A percentile compares a stretch with the other conserved stretches of the same genome.
Evolutionary conservation across 1,140 invertebrate genomes (phyloP).

Genomic region (Drosophila biarmipes): DNA sequence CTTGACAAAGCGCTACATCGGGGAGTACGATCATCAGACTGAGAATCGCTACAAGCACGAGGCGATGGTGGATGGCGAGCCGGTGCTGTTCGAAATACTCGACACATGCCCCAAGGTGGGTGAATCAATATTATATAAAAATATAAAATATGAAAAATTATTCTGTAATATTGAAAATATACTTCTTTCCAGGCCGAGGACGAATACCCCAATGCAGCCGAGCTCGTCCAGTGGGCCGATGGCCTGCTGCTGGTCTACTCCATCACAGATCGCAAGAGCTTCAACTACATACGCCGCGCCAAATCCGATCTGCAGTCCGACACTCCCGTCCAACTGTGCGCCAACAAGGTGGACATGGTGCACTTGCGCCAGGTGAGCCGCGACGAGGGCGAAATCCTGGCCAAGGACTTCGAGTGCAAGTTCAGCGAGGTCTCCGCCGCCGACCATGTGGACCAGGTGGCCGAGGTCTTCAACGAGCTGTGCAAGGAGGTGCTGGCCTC

Average conservation of each 20-base stretch:
- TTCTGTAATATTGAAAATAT: background rate
- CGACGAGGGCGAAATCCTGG: conserved; percentile 94
- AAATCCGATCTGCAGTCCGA: conserved; percentile 89
- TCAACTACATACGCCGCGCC: conserved; percentile 92
- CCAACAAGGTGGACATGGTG: conserved; percentile 96
- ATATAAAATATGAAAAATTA: background rate
- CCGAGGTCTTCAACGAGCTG: conserved; percentile 93
- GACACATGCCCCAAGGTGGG: conserved; percentile 91
- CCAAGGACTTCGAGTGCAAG: conserved; percentile 94
- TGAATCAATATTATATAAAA: background rate
- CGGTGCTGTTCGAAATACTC: conserved; percentile 95
- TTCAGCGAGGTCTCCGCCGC: conserved; percentile 96
- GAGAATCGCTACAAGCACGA: conserved; percentile 97
- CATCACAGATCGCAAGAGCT: conserved; percentile 94
- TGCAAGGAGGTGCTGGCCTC: conserved; percentile 92
- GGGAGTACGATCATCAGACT: conserved; percentile 97
- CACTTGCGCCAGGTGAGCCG: conserved; percentile 94
- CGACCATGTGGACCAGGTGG: conserved; percentile 92
- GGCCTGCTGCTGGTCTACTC: conserved; percentile 95
- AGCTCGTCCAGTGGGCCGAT: conserved; percentile 94
- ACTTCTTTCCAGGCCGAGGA: conserved; percentile 86
- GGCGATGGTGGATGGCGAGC: conserved; percentile 94
- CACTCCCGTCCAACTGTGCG: conserved; percentile 88
- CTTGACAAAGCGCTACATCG: conserved; percentile 94
- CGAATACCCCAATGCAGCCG: conserved; percentile 89